Conservation (phyloP, 2,888 invertebrate genomes). For the Crepidodera aurea region DNA sequence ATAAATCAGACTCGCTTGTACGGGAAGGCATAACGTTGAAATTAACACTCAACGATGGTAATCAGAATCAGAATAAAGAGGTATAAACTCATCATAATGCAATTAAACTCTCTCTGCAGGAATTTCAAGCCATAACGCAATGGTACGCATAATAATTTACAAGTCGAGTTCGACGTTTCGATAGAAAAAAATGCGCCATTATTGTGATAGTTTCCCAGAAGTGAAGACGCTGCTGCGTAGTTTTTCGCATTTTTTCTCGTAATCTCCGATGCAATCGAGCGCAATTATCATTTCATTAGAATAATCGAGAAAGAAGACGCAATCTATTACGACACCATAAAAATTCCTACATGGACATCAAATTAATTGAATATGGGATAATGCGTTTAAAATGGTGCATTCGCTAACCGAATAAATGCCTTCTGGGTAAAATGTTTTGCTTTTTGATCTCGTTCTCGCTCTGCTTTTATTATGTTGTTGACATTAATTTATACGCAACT, state of each 20-base stretch:
- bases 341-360: conserved; percentile 19
- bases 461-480: neutral
- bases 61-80: conserved; percentile 21
- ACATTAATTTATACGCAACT: neutral
- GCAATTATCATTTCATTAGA: conserved; percentile 48
- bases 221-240: neutral
- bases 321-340: conserved; percentile 23
- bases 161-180: conserved; percentile 13
- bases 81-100: conserved; percentile 27
- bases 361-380: conserved; percentile 26
- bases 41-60: conserved; percentile 22
- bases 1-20: conserved; percentile 7
- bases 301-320: conserved; percentile 22
- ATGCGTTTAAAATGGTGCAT: conserved; percentile 5
- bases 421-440: conserved; percentile 12
- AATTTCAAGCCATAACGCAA: conserved; percentile 34
- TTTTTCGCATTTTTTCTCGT: conserved; percentile 41
- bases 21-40: conserved; percentile 5
- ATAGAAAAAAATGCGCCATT: conserved; percentile 11
- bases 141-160: conserved; percentile 6
- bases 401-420: conserved; percentile 12
- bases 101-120: conserved; percentile 42
- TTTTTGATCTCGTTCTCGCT: conserved; percentile 21
- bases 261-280: conserved; percentile 38
- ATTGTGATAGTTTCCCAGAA: conserved; percentile 22